A percentile compares a stretch with the other conserved stretches of the same genome.
These are phyloP conservation scores for Ochotona curzoniae DNA, from an alignment of 2,113 vertebrate genomes.

Conservation along the genomic window DNA sequence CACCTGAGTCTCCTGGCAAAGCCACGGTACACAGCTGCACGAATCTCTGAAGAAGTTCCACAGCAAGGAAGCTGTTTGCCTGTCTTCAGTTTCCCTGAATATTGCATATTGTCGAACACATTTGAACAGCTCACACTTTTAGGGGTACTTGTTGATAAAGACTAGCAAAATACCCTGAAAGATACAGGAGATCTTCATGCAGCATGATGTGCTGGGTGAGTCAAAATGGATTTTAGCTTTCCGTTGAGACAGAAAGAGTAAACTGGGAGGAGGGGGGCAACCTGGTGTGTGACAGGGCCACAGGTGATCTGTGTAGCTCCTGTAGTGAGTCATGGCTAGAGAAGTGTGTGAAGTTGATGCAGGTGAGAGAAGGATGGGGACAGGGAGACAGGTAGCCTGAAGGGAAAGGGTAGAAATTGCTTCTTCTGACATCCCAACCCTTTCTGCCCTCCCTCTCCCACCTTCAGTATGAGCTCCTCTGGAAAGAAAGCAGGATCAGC, in stretches of 20 bases:
- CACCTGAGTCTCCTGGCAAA: not conserved
- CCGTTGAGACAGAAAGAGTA: not conserved
- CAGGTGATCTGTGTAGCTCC: not conserved
- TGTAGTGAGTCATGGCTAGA: not conserved
- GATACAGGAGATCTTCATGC: not conserved
- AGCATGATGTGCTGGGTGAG: not conserved
- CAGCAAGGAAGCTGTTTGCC: not conserved
- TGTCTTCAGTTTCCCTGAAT: not conserved
- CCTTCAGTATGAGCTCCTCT: not conserved
- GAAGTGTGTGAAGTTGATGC: not conserved
- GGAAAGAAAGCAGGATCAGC: not conserved
- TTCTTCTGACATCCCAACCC: not conserved
- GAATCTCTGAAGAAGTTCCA: not conserved
- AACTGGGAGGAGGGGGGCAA: fast-evolving
- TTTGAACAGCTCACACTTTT: not conserved
- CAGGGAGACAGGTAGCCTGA: not conserved
- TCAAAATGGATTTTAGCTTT: not conserved
- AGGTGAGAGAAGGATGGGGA: not conserved
- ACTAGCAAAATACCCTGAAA: not conserved
- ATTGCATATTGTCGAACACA: not conserved
- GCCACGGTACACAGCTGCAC: fast-evolving
- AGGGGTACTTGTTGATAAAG: not conserved
- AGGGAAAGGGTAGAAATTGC: fast-evolving
- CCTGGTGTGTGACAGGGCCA: too few relatives aligned
- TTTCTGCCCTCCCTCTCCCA: fast-evolving